These are phyloP conservation scores for Stegostoma tigrinum DNA, from an alignment of 2,113 vertebrate species.

Conservation along the genomic window DNA sequence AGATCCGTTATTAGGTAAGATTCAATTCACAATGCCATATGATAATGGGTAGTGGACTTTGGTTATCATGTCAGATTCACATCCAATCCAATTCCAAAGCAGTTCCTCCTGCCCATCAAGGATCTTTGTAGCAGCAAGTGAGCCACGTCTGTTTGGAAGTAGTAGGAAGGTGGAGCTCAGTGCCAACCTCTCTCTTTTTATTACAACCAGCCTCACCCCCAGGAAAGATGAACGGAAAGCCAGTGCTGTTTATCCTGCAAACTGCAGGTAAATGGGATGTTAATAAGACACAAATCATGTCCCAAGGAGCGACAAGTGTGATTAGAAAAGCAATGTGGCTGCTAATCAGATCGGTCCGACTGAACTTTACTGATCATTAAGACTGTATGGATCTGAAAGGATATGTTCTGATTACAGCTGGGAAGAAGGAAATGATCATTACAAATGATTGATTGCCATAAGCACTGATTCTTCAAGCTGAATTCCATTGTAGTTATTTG, in stretches of 20 bases:
- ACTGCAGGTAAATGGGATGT: neutral
- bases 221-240: neutral
- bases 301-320: neutral
- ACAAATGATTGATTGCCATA: neutral
- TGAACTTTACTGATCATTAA: neutral
- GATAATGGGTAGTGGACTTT: neutral
- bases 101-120: neutral
- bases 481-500: neutral
- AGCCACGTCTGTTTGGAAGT: neutral
- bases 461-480: neutral
- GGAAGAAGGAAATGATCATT: neutral
- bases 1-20: constrained; percentile 32
- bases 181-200: neutral
- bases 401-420: neutral
- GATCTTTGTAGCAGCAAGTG: neutral
- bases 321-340: neutral
- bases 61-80: neutral
- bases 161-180: neutral
- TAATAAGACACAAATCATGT: neutral
- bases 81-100: neutral
- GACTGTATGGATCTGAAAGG: neutral
- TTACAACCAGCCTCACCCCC: neutral
- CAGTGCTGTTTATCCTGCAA: neutral
- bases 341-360: neutral
- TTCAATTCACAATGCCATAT: neutral